Conservation (phyloP, 2,113 vertebrate genomes). For the Hiodon alosoides region DNA sequence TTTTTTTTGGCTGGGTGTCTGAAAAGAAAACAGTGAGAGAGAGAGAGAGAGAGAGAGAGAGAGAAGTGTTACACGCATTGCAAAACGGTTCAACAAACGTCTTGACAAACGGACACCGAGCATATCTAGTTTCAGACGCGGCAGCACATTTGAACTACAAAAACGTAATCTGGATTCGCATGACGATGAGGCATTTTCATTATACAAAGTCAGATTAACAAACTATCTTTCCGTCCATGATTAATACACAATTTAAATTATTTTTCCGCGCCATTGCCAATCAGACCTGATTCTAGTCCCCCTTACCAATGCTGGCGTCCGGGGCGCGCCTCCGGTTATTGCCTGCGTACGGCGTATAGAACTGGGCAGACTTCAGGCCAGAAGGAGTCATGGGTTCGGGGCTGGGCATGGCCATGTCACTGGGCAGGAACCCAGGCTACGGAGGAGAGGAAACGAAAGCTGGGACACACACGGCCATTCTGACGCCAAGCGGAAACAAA, state of each 20-base stretch:
- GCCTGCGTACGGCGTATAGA: conserved; percentile 71
- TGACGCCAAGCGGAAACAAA: neutral
- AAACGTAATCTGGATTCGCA: too few species aligned
- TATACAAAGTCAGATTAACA: too few species aligned
- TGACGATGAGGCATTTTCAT: too few species aligned
- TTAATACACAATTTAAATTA: too few species aligned
- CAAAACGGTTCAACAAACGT: too few species aligned
- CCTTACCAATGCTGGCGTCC: conserved; percentile 77
- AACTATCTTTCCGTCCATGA: too few species aligned
- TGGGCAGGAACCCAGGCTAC: conserved; percentile 75
- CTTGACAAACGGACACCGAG: too few species aligned
- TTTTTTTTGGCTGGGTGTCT: conserved; percentile 92
- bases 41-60: too few species aligned
- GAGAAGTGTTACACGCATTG: too few species aligned
- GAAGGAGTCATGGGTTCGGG: conserved; percentile 77
- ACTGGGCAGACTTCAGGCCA: conserved; percentile 75
- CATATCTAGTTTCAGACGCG: too few species aligned
- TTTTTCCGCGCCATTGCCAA: neutral
- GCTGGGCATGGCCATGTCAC: conserved; percentile 76
- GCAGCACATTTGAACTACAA: too few species aligned
- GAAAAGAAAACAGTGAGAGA: conserved; percentile 13
- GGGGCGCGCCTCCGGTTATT: conserved; percentile 74
- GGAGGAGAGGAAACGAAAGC: neutral
- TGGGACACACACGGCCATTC: neutral
- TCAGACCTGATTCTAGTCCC: neutral